Percentiles rank a stretch among this genome's conserved stretches.
phyloP scores from a whole-genome alignment of 2,888 invertebrate genomes.

The Coecobrya sp. region DNA sequence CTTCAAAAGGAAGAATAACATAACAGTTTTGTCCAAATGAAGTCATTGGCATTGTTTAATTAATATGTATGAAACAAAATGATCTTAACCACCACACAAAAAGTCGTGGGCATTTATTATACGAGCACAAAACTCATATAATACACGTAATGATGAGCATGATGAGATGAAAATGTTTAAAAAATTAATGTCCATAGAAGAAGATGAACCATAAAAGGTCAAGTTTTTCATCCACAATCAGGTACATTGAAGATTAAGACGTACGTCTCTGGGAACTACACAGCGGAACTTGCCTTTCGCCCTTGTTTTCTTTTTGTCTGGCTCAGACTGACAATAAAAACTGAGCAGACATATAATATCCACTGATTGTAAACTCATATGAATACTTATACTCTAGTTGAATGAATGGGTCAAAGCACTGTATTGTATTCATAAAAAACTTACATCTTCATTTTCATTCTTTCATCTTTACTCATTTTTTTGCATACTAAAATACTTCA shows the following conservation, averaged over 20 bases:
- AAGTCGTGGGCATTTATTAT: not conserved
- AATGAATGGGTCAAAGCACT: conserved; percentile 4
- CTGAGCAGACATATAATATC: not conserved
- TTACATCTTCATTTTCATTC: conserved; percentile 59
- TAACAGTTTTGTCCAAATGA: conserved; percentile 50
- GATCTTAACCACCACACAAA: not conserved
- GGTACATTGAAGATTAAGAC: conserved; percentile 11
- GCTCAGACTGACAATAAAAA: not conserved
- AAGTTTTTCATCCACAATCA: conserved; percentile 36
- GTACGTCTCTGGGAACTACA: conserved; percentile 10
- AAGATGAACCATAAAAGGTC: conserved; percentile 58
- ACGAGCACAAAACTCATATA: not conserved
- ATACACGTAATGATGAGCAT: not conserved
- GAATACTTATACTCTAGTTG: not conserved
- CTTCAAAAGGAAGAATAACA: not conserved
- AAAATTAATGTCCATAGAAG: conserved; percentile 25
- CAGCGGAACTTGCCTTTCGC: not conserved
- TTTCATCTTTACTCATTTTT: not conserved
- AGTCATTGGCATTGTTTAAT: conserved; percentile 72
- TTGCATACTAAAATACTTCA: conserved; percentile 6
- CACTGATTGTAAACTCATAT: not conserved
- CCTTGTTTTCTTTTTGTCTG: not conserved
- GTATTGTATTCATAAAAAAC: conserved; percentile 9
- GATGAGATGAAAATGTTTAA: conserved; percentile 16
- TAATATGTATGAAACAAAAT: conserved; percentile 60